Conservation (phyloP, 2,113 vertebrate genomes). For the Notarius quadriscutis region DNA sequence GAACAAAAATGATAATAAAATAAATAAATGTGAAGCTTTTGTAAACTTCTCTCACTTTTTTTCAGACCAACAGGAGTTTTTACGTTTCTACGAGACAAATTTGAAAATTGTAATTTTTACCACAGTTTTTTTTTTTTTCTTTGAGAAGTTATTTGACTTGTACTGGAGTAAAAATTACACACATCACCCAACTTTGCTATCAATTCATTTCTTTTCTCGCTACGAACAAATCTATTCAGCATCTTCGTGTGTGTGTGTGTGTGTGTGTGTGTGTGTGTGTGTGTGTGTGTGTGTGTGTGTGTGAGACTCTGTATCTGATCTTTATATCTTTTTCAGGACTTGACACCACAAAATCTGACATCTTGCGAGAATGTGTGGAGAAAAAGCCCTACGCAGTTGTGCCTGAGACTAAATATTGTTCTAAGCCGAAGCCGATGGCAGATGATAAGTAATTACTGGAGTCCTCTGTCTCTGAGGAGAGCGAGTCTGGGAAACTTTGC, state of each 20-base stretch:
- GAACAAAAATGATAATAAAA: background rate
- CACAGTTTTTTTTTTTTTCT: background rate
- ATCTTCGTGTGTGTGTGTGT: background rate
- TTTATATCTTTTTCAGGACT: constrained; percentile 29
- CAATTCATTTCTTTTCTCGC: background rate
- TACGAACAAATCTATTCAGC: constrained; percentile 1
- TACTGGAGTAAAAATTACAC: background rate
- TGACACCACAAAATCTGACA: constrained; percentile 24
- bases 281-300: too few relatives aligned
- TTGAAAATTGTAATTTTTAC: background rate
- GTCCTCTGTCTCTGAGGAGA: constrained; percentile 41
- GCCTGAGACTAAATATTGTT: constrained; percentile 48
- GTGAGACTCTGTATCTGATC: background rate
- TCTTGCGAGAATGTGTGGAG: constrained; percentile 3
- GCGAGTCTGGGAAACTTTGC: constrained; percentile 41
- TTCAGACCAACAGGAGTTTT: background rate
- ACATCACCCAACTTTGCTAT: background rate
- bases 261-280: background rate
- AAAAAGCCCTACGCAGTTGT: constrained; percentile 21
- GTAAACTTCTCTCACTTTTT: background rate
- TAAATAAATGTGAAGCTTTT: background rate
- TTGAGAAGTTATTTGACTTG: background rate
- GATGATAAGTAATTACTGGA: constrained; percentile 52
- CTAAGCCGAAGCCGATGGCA: constrained; percentile 42
- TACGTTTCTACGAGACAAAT: background rate